Evolutionary conservation across 1,140 invertebrate genomes (phyloP), one percentile per base, ranked within the genome.

Genomic region (Melanaphis sacchari): DNA sequence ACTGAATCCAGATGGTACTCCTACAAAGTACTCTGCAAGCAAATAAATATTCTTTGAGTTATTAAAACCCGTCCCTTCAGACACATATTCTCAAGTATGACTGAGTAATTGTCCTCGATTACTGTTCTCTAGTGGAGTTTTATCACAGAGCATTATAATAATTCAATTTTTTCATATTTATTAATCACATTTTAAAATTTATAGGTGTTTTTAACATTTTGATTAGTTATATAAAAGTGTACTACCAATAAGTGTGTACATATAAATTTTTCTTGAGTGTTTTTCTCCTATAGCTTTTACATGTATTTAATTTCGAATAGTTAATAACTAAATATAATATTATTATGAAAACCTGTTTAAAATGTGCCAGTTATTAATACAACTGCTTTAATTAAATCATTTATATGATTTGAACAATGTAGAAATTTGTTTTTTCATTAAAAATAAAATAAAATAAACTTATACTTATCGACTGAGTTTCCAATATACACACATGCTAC

Each of bases 1-100:
- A 93, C 52, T 93, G 38, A 93, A 93, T 93, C 91, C 91, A 31
- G 91, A 93, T 93, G 91, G 91, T 85, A 93, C 91, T 26, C 91
- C 91, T 2, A 93, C 91, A 85, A 93, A 93, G 36, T 93, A 93
- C 31, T 93, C 91, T 52, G 76, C 91, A 22, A 85, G 91, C 76
- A 93, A 93, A 84, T 93, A 84, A 85, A 15, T 49, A n/a, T 3
- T 26, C 18, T 54, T 85, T 40, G 7, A 49, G 43, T 46, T 22
- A 49, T 82, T 49, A 26, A 38, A 92, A n/a, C 41, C 26, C 31
- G 59, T n/a, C 22, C 54, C 76, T 22, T 82, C 36, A 92, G n/a
- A 85, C 46, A 85, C 36, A 84, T 38, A 18, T 41, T 18, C n/a
- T 52, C 18, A 59, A 41, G 24, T 90, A 66, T 21, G 15, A 59